These are phyloP conservation scores for Ornithoptera alexandrae DNA, from an alignment of 2,888 invertebrate genomes.

Conservation along the genomic window DNA sequence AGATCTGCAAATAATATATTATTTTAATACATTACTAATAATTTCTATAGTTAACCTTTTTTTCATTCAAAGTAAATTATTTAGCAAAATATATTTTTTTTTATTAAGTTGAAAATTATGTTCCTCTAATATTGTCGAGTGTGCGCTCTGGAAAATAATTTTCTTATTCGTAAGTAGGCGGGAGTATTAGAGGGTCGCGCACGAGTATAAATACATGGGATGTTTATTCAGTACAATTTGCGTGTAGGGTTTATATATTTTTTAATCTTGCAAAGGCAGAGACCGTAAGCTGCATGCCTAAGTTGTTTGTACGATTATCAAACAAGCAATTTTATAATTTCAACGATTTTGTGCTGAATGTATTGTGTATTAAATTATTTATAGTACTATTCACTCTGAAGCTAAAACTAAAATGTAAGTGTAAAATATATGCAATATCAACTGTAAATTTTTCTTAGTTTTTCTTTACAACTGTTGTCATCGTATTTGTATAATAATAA, in stretches of 20 bases:
- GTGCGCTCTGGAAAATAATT: conserved; percentile 45
- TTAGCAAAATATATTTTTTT: conserved; percentile 13
- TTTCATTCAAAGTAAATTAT: conserved; percentile 16
- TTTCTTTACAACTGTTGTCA: too few relatives aligned
- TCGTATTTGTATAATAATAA: too few relatives aligned
- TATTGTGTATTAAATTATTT: too few relatives aligned
- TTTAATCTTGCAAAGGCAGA: conserved; percentile 23
- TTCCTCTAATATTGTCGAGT: conserved; percentile 21
- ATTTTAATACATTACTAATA: conserved; percentile 10
- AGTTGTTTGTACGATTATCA: conserved; percentile 1
- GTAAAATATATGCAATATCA: too few relatives aligned
- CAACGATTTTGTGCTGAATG: too few relatives aligned
- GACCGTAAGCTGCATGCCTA: conserved; percentile 11
- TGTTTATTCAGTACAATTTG: conserved; percentile 35
- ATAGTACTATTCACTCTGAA: too few relatives aligned
- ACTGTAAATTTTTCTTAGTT: too few relatives aligned
- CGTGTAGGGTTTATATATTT: conserved; percentile 29
- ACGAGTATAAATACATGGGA: conserved; percentile 32
- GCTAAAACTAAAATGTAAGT: too few relatives aligned
- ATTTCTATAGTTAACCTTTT: neutral
- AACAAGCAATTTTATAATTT: too few relatives aligned
- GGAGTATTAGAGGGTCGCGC: conserved; percentile 15
- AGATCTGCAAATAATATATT: conserved; percentile 43
- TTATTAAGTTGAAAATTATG: conserved; percentile 12
- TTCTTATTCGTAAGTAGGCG: conserved; percentile 38